Evolutionary conservation across 2,797 vertebrate species (phyloP).

Genomic region (Salarias fasciatus): DNA sequence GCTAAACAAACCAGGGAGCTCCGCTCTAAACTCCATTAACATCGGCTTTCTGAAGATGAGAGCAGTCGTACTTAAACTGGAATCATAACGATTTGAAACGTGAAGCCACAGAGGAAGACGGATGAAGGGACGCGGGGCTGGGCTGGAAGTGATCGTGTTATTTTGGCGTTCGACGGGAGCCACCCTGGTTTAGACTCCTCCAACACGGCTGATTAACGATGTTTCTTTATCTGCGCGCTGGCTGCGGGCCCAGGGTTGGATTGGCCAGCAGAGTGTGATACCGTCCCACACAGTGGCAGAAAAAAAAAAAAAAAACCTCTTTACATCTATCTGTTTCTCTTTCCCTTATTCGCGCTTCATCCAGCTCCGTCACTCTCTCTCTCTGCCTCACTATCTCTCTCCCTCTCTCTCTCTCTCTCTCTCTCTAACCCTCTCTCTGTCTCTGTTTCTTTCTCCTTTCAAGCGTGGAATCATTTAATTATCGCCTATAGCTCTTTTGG

Average conservation of each 20-base stretch:
- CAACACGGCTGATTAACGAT: conserved; percentile 72
- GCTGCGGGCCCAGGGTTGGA: conserved; percentile 58
- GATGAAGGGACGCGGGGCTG: conserved; percentile 27
- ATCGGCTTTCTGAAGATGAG: no score
- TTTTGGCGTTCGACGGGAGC: conserved; percentile 63
- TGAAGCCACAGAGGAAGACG: conserved; percentile 9
- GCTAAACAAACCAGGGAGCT: no score
- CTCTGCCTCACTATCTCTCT: conserved; percentile 30
- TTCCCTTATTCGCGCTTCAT: conserved; percentile 40
- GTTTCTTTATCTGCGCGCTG: conserved; percentile 66
- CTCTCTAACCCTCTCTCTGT: conserved; percentile 35
- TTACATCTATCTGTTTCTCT: conserved; percentile 56
- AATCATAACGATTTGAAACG: neutral
- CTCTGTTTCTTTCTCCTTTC: conserved; percentile 80
- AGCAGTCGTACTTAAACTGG: no score
- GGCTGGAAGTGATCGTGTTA: conserved; percentile 41
- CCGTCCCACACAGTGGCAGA: conserved; percentile 60
- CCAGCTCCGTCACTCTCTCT: conserved; percentile 36
- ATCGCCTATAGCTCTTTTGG: conserved; percentile 86
- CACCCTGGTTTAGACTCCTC: conserved; percentile 57
- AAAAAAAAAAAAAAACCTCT: conserved; percentile 20
- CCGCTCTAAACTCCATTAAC: no score
- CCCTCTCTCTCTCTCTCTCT: conserved; percentile 21
- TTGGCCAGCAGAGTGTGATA: conserved; percentile 65
- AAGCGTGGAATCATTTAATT: conserved; percentile 86